A percentile compares a stretch with the other conserved stretches of the same genome.
Evolutionary conservation across 2,797 vertebrate genomes (phyloP).

Genomic region (Hozukius guyotensis): DNA sequence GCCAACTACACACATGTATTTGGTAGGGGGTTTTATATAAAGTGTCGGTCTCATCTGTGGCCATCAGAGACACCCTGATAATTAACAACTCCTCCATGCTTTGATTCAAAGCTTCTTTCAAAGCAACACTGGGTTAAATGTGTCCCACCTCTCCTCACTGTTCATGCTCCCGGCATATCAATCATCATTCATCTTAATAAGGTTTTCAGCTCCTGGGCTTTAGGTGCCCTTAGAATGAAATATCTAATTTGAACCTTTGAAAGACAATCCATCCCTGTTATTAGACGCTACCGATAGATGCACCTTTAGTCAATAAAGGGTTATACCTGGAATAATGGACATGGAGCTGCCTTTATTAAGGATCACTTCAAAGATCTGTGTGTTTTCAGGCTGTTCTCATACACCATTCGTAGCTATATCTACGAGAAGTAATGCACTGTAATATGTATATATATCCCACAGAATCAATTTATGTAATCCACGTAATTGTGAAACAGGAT

Average conservation of each 20-base stretch:
- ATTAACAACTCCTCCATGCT: slow-evolving; percentile 67
- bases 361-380: background rate
- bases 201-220: slow-evolving; percentile 48
- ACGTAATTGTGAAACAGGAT: background rate
- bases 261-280: slow-evolving; percentile 21
- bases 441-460: background rate
- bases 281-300: slow-evolving; percentile 17
- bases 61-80: slow-evolving; percentile 69
- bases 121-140: slow-evolving; percentile 47
- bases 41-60: slow-evolving; percentile 40
- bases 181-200: slow-evolving; percentile 68
- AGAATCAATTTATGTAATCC: background rate
- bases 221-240: slow-evolving; percentile 37
- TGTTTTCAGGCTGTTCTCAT: background rate
- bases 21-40: slow-evolving; percentile 11
- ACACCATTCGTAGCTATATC: background rate
- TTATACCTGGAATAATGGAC: background rate
- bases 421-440: background rate
- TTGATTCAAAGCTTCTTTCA: slow-evolving; percentile 66
- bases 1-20: slow-evolving; percentile 20
- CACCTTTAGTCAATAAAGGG: background rate
- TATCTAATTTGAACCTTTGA: slow-evolving; percentile 33
- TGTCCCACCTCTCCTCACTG: slow-evolving; percentile 15
- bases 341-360: background rate
- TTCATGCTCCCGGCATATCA: slow-evolving; percentile 48